These are phyloP conservation scores for Crenichthys baileyi DNA, from an alignment of 2,797 vertebrate species.

Conservation along the genomic window DNA sequence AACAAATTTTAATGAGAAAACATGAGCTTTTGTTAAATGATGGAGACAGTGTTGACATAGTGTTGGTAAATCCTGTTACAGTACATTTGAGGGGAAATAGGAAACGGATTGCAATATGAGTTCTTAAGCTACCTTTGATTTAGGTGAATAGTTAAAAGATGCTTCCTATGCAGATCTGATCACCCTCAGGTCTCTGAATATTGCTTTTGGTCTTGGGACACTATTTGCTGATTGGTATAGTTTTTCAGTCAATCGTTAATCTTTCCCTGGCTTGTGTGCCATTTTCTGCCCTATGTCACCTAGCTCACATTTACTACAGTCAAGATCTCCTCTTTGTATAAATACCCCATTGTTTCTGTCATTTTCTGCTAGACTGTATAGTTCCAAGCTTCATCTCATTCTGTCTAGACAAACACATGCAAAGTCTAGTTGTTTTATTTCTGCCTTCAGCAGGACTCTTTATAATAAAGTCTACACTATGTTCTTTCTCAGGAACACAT, in stretches of 20 bases:
- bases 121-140: background rate
- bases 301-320: background rate
- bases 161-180: background rate
- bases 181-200: background rate
- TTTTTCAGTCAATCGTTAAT: background rate
- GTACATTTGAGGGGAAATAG: constrained; percentile 5
- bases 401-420: background rate
- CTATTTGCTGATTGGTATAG: background rate
- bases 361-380: background rate
- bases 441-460: background rate
- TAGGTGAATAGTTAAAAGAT: background rate
- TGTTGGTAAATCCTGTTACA: too few species aligned
- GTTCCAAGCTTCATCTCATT: background rate
- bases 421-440: background rate
- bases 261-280: background rate
- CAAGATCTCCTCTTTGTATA: background rate
- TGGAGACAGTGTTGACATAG: too few species aligned
- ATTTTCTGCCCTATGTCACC: background rate
- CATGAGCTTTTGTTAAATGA: too few species aligned
- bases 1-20: too few species aligned
- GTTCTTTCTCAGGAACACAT: background rate
- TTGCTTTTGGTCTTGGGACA: background rate
- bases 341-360: background rate
- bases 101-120: background rate
- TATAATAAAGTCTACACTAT: background rate